Conservation (phyloP, 2,113 vertebrate species). For the Lonchura striata region DNA sequence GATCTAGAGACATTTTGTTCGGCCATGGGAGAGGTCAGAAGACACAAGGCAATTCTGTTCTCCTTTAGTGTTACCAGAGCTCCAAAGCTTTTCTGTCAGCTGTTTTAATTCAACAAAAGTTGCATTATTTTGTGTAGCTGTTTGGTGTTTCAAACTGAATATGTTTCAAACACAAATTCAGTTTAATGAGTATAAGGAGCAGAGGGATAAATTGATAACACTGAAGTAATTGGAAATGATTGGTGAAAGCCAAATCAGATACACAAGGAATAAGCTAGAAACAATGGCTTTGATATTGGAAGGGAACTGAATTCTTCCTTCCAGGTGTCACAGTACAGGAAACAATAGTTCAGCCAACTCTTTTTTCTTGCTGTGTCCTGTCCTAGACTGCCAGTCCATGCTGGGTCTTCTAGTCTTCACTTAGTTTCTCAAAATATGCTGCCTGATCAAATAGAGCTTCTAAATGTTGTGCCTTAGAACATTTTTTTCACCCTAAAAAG, state of each 20-base stretch:
- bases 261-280: neutral
- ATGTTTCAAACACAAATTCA: neutral
- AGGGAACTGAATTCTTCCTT: neutral
- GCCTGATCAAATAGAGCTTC: neutral
- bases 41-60: neutral
- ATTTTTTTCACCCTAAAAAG: neutral
- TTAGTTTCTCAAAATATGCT: neutral
- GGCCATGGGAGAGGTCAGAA: neutral
- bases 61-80: neutral
- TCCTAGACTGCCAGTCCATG: neutral
- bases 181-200: neutral
- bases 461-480: neutral
- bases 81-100: neutral
- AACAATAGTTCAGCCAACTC: neutral
- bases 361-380: neutral
- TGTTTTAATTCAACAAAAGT: neutral
- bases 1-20: neutral
- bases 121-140: neutral
- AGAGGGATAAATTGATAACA: neutral
- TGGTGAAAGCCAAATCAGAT: neutral
- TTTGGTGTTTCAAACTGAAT: neutral
- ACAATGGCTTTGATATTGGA: neutral
- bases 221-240: neutral
- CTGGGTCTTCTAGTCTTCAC: neutral
- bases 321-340: neutral